Evolutionary conservation across 2,888 invertebrate genomes (phyloP).

Genomic region (Tromatobia lineatoria): DNA sequence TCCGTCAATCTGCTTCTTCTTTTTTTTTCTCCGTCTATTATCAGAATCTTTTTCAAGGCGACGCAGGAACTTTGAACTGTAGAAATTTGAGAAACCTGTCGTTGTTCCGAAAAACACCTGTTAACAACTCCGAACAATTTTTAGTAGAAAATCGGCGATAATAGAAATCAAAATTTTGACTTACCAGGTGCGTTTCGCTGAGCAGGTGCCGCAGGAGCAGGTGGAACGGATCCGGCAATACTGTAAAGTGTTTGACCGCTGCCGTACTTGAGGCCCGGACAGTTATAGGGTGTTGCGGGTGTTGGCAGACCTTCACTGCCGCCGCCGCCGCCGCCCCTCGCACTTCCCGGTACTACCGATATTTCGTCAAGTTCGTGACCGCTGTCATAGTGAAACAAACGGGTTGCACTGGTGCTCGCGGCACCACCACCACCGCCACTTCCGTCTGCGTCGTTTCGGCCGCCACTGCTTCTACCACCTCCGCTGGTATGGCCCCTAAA

Average conservation of each 20-base stretch:
- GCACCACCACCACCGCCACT: conserved; percentile 78
- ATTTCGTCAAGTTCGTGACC: conserved; percentile 86
- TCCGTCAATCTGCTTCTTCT: too few relatives aligned
- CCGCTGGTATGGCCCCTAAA: conserved; percentile 83
- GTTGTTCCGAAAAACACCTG: too few relatives aligned
- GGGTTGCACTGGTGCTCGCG: conserved; percentile 82
- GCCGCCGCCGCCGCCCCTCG: conserved; percentile 61
- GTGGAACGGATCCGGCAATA: conserved; percentile 83
- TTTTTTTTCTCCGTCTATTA: too few relatives aligned
- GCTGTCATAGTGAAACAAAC: conserved; percentile 84
- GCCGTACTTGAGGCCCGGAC: conserved; percentile 84
- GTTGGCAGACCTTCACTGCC: conserved; percentile 81
- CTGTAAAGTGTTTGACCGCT: conserved; percentile 85
- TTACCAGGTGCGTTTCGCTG: conserved; percentile 79
- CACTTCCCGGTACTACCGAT: conserved; percentile 84
- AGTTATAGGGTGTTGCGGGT: conserved; percentile 85
- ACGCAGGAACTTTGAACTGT: too few relatives aligned
- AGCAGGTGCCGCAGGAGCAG: conserved; percentile 80
- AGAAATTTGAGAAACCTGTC: too few relatives aligned
- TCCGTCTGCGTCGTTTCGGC: conserved; percentile 75
- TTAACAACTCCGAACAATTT: too few relatives aligned
- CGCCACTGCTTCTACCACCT: conserved; percentile 73
- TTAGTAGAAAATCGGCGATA: too few relatives aligned
- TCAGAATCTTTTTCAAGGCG: too few relatives aligned
- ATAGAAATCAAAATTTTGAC: conserved; percentile 63